Evolutionary conservation across 2,888 invertebrate species (phyloP).

Genomic region (Boloria euphrosyne): DNA sequence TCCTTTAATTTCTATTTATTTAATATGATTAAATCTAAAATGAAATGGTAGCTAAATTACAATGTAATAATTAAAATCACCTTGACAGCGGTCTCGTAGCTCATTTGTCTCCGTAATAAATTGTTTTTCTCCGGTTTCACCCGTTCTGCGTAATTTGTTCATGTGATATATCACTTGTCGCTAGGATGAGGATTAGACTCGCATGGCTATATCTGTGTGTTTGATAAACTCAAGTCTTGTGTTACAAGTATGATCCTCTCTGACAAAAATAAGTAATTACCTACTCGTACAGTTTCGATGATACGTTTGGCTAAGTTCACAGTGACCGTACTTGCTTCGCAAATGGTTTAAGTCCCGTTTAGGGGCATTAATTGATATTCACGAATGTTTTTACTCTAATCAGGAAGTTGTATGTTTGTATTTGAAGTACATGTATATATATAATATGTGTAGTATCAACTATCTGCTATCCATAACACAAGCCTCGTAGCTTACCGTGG

Average conservation of each 20-base stretch:
- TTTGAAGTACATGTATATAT: too few species aligned
- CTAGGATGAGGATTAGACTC: conserved; percentile 61
- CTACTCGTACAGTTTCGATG: too few species aligned
- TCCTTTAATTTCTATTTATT: background rate
- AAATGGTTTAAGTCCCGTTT: too few species aligned
- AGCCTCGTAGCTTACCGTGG: too few species aligned
- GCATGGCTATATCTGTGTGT: conserved; percentile 52
- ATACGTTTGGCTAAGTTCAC: too few species aligned
- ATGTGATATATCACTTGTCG: conserved; percentile 70
- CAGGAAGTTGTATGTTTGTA: too few species aligned
- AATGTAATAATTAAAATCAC: conserved; percentile 63
- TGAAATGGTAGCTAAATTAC: conserved; percentile 37
- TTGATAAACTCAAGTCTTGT: conserved; percentile 50
- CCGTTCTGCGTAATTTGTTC: conserved; percentile 67
- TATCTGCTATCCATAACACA: too few species aligned
- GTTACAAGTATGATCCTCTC: conserved; percentile 12
- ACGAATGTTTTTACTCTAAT: too few species aligned
- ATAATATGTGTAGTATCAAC: too few species aligned
- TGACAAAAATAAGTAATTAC: conserved; percentile 22
- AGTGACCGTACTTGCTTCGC: too few species aligned
- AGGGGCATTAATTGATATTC: too few species aligned
- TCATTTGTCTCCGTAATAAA: conserved; percentile 72
- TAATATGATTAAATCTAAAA: conserved; percentile 13
- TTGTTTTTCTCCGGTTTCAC: conserved; percentile 63
- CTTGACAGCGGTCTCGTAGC: conserved; percentile 46